Percentiles rank a stretch among this genome's conserved stretches.
These are phyloP conservation scores for Sinocyclocheilus anophthalmus DNA, from an alignment of 2,113 vertebrate genomes.

Conservation along the genomic window DNA sequence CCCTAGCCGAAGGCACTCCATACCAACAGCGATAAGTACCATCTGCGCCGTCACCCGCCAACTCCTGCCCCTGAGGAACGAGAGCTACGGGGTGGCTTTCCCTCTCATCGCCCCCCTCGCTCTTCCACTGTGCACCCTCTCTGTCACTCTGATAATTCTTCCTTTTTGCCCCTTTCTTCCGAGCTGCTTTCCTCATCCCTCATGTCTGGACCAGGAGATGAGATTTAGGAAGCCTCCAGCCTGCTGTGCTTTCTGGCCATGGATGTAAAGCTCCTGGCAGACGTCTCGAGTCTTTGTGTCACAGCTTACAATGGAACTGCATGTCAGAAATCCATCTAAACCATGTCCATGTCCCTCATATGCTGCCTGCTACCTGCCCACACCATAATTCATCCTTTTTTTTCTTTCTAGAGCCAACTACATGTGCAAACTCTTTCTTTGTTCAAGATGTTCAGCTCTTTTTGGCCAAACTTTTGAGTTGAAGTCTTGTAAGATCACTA, in stretches of 20 bases:
- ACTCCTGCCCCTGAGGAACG: conserved; percentile 28
- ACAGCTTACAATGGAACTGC: conserved; percentile 44
- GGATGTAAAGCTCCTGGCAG: conserved; percentile 31
- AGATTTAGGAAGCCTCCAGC: conserved; percentile 42
- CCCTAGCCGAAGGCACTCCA: conserved; percentile 37
- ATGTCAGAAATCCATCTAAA: conserved; percentile 45
- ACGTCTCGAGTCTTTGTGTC: conserved; percentile 45
- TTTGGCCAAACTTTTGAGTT: not conserved
- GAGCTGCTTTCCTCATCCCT: not conserved
- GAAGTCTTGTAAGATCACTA: not conserved
- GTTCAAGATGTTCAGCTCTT: not conserved
- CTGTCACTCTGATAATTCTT: not conserved
- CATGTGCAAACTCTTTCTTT: conserved; percentile 8
- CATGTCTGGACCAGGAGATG: conserved; percentile 42
- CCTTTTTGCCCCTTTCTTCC: conserved; percentile 18
- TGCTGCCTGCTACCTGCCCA: conserved; percentile 15
- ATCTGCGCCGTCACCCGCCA: conserved; percentile 54
- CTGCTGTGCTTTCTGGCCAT: conserved; percentile 23
- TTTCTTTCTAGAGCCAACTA: not conserved
- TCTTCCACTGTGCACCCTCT: not conserved
- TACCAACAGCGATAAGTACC: conserved; percentile 52
- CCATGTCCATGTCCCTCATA: conserved; percentile 26
- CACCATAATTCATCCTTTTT: conserved; percentile 5
- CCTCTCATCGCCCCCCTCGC: not conserved
- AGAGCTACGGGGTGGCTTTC: conserved; percentile 15